Evolutionary conservation across 2,113 vertebrate species (phyloP), one percentile per base, ranked within the genome.

Genomic region (Brachypteracias leptosomus): DNA sequence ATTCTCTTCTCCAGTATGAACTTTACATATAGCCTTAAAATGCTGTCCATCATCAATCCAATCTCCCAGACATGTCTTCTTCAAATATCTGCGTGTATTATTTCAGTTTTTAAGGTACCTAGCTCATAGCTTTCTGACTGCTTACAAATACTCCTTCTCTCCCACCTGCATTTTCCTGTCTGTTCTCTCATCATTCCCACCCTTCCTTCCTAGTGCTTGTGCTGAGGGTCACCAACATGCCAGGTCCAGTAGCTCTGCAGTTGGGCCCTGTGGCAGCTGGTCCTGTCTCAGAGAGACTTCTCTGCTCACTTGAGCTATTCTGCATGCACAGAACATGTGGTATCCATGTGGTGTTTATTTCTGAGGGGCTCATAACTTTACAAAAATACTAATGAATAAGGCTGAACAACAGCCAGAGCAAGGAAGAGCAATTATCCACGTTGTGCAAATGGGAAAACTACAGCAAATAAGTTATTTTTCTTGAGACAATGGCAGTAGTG

Each of bases 271-370:
- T 2, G 1, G 62, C 67, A 76, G 49, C 72, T 61, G 16, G 3
- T 47, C 75, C 74, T 40, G n/a, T 10, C 68, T 52, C 3, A 3
- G 29, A 46, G 25, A 0, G 0, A 29, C 9, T 85, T 55, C 71
- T 66, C 54, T 24, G 51, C 74, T 90, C 42, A 4, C 54, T 40
- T 17, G 21, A 57, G 40, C 65, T 73, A 22, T 12, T 78, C 79
- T 38, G 31, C 46, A 46, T 2, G 26, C 38, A 46, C n/a, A 29
- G 18, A 51, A 31, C 61, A 31, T 1, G 15, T 5, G 16, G 36
- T 6, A 44, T 11, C 44, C 47, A 11, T 3, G 20, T 1, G 0
- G 9, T 7, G 13, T 16, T 57, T 55, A 8, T 16, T 66, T 54
- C 71, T 7, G 6, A 70, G 35, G 17, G 26, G 40, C 24, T 73